Base-by-base conservation (phyloP, 2,888 invertebrate genomes). In the Drosophila greeni region DNA sequence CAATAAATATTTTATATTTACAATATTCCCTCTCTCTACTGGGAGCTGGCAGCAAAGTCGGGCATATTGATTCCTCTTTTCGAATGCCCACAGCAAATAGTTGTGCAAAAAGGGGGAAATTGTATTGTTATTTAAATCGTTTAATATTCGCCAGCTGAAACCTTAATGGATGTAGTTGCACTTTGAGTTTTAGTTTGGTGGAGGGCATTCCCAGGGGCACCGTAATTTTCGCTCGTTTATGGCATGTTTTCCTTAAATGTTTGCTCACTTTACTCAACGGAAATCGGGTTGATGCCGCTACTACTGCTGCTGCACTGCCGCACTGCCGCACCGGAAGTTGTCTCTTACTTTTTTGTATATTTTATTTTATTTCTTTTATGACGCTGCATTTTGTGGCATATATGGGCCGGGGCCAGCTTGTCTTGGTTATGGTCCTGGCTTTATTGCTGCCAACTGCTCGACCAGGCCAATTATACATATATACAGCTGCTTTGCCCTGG, bases 1-100 rank as follows among this genome's bases (percentile, higher is more conserved):
- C 66, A 79, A 82, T 78, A 82, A 78, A 78, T 82, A 82, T 82
- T 79, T 72, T 70, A 76, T 76, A 66, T 82, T 78, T 76, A 64
- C 76, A 65, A 66, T 64, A 55, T 70, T 60, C 70, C 70, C 33
- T 39, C 20, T 18, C 43, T 45, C 39, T 26, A 23, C 29, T 49
- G 49, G 37, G 55, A 37, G 26, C 37, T 20, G n/a, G 49, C 24
- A 33, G 49, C 31, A 45, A 49, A 34, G 43, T 26, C 20, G 48
- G 33, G 43, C 43, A 54, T 55, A 55, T 66, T 53, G 54, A 49
- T 55, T 49, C 49, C 18, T 12, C 24, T 4, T 29, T 29, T 29
- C 11, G 29, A 29, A 29, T 29, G 29, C 29, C 11, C 29, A 37
- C 52, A 16, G 36, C 56, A 51, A 56, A 56, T 65, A 65, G 52